Evolutionary conservation across 1,140 invertebrate genomes (phyloP), one percentile per base, ranked within the genome.

Genomic region (Halictus rubicundus): DNA sequence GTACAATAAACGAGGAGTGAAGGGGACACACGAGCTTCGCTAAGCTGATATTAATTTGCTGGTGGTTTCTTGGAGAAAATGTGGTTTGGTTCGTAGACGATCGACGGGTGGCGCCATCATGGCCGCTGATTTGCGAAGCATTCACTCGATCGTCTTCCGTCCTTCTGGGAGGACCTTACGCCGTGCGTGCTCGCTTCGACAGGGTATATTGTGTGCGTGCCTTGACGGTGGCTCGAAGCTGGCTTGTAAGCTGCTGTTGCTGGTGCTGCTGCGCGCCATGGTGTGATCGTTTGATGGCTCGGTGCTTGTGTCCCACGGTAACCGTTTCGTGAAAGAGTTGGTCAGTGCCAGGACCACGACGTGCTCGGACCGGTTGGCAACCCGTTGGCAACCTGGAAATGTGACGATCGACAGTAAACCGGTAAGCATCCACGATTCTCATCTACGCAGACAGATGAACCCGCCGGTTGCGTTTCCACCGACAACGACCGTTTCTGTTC

Each of bases 151-250:
- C 70, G 83, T 80, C 79, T 85, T 63, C 80, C 68, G 80, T 86
- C 80, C 80, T 82, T 73, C 68, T 78, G 74, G 81, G 71, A 86
- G 76, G 83, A 86, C 46, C 82, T 77, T 61, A 85, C 71, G 68
- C 63, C 78, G 80, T 80, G 63, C 65, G 80, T 81, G 80, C 74
- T 66, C 70, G 80, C 61, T 60, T 65, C 71, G 63, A 59, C 80
- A 23, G 46, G 49, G 73, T 74, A 83, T 74, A 78, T 73, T 87
- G 84, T 68, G 87, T 80, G 78, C 74, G 75, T 85, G 83, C 63
- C 70, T 78, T 54, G 68, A 71, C 65, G 71, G 81, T 85, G 69
- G 76, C 78, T 81, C 75, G 84, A 88, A 88, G 42, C 87, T 88
- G 86, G 86, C 86, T 78, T 78, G 81, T 66, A 54, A 63, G 66